phyloP scores from a whole-genome alignment of 2,888 invertebrate genomes.

The Brachypalpus laphriformis region DNA sequence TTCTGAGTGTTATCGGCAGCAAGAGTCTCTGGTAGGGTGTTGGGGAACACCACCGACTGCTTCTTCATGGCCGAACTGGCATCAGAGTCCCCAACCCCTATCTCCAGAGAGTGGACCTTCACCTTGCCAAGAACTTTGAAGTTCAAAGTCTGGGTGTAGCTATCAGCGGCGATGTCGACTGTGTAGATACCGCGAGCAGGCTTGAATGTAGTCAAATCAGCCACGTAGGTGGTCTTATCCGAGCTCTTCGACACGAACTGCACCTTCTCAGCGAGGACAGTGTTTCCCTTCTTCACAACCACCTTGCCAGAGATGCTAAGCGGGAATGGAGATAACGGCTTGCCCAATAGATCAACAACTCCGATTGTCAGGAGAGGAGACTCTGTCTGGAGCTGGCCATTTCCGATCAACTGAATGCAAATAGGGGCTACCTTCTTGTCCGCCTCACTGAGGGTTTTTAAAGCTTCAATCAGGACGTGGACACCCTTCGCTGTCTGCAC shows the following conservation, averaged over 20 bases:
- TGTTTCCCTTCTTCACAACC: constrained; percentile 84
- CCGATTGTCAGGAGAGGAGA: constrained; percentile 89
- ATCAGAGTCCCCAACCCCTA: constrained; percentile 95
- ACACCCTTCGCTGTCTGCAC: constrained; percentile 94
- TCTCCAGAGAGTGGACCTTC: constrained; percentile 89
- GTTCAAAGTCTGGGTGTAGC: constrained; percentile 85
- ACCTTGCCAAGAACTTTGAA: constrained; percentile 91
- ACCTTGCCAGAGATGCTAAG: constrained; percentile 79
- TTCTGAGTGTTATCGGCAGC: constrained; percentile 96
- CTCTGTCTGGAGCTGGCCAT: constrained; percentile 89
- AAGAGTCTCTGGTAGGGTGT: constrained; percentile 87
- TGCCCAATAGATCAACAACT: constrained; percentile 90
- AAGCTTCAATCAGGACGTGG: constrained; percentile 90
- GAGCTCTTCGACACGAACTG: constrained; percentile 88
- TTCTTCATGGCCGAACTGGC: constrained; percentile 92
- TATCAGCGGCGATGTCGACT: constrained; percentile 89
- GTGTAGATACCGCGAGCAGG: constrained; percentile 94
- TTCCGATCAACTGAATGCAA: constrained; percentile 91
- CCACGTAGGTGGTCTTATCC: constrained; percentile 88
- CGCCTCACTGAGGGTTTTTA: constrained; percentile 85
- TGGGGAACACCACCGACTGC: constrained; percentile 88
- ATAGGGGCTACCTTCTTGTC: constrained; percentile 92
- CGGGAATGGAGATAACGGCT: constrained; percentile 84
- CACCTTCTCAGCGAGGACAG: constrained; percentile 84
- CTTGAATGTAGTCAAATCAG: constrained; percentile 90